Base-by-base conservation (phyloP, 1,140 invertebrate species). In the Zophobas morio region DNA sequence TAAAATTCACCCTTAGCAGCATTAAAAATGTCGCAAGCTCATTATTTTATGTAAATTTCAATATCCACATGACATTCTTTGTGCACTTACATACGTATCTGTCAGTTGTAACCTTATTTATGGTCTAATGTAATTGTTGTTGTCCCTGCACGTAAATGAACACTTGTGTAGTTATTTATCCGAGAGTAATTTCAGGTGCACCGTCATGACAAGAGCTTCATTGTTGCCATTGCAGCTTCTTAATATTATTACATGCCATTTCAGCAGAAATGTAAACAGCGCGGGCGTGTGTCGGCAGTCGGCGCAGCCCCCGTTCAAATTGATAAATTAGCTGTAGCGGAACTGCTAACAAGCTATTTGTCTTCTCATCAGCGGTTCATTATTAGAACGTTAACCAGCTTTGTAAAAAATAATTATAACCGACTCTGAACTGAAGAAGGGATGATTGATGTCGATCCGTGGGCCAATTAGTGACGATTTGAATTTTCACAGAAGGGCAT, bases 281-380 rank as follows among this genome's bases (percentile, higher is more conserved):
- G 70, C 51, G 70, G 46, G 51, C 51, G 51, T 72, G 70, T 72
- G 70, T 49, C 70, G 70, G 70, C 70, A 72, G 71, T 56, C 49
- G 49, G 71, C 49, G 34, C 71, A 73, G 71, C 71, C 71, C 71
- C 71, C 71, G 71, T 54, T 73, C 71, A 56, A 73, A 73, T 73
- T 73, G 71, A 73, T 73, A 73, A 73, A 73, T 73, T 73, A 73
- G 71, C 71, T 73, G 49, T 73, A 56, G 49, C 71, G 35, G 36
- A 73, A 73, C 71, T 73, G 71, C 49, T 73, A 73, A 73, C 71
- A 73, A 73, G 71, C 54, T 73, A 73, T 73, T 73, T 73, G 71
- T 73, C 71, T 73, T 73, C 71, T 73, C 71, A 73, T 73, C 71
- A 73, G 54, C 71, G 54, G 54, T 35, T 73, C 71, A 73, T 73